Evolutionary conservation across 2,888 invertebrate species (phyloP), one percentile per base, ranked within the genome.

Genomic region (Elysia crispata): DNA sequence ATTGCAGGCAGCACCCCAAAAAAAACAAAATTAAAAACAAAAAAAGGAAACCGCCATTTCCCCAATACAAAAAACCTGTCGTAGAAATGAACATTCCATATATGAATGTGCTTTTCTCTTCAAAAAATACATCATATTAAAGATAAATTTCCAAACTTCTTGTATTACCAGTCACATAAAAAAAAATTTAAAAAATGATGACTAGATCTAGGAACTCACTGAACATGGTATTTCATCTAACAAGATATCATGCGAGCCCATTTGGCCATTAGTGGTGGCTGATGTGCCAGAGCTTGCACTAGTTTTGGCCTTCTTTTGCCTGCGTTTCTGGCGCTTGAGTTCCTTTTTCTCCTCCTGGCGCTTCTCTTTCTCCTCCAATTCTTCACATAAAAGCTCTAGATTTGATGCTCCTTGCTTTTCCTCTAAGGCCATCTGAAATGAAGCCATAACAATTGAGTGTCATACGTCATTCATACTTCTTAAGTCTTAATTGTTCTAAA

Each of bases 351-450:
- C 95, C 89, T 96, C 96, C 90, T 96, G 95, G 11, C 95, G 95
- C 83, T 95, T 94, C 92, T 97, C 97, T 87, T 97, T 97, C 87
- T 96, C 95, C 73, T 96, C 95, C 83, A 97, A 94, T 92, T 97
- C 97, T 86, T 96, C 95, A 89, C 96, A 97, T 49, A 97, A 93
- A 84, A 97, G 93, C 92, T 98, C 97, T 83, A 98, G 93, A 90
- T 97, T 97, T 66, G 97, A 96, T 31, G 97, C 95, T 33, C 97
- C 97, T 89, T 96, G 95, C 92, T 97, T 97, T 83, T 95, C 94
- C 92, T 98, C 97, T 41, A 97, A 95, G 5, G 96, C 96, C 87
- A 96, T 95, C 94, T 94, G 84, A 28, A 82, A 85, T 41, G n/a
- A n/a, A n/a, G n/a, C n/a, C n/a, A n/a, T n/a, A n/a, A n/a, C n/a